Evolutionary conservation across 2,888 invertebrate species (phyloP).

Genomic region (Drosophila anomalata): DNA sequence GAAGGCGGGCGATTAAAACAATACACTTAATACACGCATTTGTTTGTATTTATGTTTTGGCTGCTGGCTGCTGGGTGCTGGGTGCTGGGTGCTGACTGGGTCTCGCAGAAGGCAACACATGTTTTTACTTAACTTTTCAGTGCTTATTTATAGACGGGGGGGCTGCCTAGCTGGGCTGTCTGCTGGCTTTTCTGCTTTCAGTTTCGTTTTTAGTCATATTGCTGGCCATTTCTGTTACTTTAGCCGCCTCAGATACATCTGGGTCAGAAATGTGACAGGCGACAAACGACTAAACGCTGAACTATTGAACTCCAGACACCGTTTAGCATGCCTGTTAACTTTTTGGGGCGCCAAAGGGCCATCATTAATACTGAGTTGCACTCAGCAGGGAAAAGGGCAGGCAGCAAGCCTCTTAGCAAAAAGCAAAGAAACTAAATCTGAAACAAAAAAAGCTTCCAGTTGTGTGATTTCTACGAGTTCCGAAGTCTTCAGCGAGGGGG

Average conservation of each 20-base stretch:
- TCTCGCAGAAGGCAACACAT: constrained; percentile 60
- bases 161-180: not conserved
- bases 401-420: constrained; percentile 72
- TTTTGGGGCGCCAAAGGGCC: constrained; percentile 61
- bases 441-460: constrained; percentile 21
- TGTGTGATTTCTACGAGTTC: constrained; percentile 62
- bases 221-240: constrained; percentile 17
- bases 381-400: constrained; percentile 61
- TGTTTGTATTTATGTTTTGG: constrained; percentile 46
- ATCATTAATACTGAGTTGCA: constrained; percentile 21
- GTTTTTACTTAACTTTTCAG: constrained; percentile 70
- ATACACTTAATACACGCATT: constrained; percentile 49
- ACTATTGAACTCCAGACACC: constrained; percentile 61
- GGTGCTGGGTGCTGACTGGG: constrained; percentile 16
- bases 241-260: constrained; percentile 49
- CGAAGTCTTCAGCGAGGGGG: not conserved
- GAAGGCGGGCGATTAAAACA: constrained; percentile 29
- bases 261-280: constrained; percentile 64
- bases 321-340: constrained; percentile 67
- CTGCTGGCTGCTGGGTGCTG: constrained; percentile 13
- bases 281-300: constrained; percentile 51
- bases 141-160: constrained; percentile 59
- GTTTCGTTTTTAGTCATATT: constrained; percentile 10
- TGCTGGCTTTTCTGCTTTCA: constrained; percentile 43
- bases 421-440: constrained; percentile 29